Evolutionary conservation across 2,113 vertebrate genomes (phyloP).

Genomic region (Pelmatolapia mariae): DNA sequence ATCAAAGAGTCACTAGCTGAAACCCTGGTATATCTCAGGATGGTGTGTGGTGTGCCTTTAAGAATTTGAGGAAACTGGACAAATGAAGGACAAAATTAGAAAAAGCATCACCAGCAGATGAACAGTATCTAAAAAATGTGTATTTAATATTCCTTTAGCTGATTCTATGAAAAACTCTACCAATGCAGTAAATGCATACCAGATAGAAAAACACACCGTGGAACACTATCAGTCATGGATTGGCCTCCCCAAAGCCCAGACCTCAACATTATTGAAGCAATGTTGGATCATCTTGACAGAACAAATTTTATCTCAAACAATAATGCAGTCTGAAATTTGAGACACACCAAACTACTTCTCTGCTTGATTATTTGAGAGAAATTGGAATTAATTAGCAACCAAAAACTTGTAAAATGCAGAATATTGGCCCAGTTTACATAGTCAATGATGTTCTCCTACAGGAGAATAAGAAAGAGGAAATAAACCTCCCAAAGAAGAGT

Average conservation of each 20-base stretch:
- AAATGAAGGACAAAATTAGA: neutral
- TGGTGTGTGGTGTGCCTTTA: neutral
- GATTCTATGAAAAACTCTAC: rapidly evolving
- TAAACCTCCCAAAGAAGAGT: neutral
- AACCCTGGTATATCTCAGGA: neutral
- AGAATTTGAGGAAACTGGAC: neutral
- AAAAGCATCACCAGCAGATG: neutral
- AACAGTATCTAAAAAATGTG: neutral
- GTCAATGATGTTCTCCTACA: neutral
- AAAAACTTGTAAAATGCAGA: neutral
- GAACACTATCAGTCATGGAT: neutral
- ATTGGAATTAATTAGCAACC: neutral
- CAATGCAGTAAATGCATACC: neutral
- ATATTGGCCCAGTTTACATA: neutral
- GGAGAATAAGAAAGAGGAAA: neutral
- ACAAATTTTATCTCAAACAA: neutral
- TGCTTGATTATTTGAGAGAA: neutral
- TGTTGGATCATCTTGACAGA: neutral
- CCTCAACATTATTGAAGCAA: neutral
- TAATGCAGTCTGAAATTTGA: neutral
- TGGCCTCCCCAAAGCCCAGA: neutral
- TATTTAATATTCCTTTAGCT: neutral
- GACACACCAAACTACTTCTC: neutral
- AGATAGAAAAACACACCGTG: neutral
- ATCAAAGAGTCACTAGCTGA: neutral